phyloP scores from a whole-genome alignment of 2,888 invertebrate genomes.

The Leptarthrus brevirostris region DNA sequence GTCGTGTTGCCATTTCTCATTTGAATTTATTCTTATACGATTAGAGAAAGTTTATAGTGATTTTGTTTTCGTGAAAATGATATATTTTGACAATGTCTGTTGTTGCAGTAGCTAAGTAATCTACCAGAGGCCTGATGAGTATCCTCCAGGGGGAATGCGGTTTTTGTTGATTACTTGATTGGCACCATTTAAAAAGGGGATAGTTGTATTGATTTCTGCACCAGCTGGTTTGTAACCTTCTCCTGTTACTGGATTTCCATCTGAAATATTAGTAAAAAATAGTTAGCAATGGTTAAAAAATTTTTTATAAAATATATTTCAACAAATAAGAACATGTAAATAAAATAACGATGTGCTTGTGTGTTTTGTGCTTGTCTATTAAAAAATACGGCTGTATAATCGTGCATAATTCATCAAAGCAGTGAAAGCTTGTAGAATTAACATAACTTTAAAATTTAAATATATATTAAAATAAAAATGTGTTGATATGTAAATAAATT shows the following conservation, averaged over 20 bases:
- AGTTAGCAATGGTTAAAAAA: not conserved
- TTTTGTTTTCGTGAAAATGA: conserved; percentile 4
- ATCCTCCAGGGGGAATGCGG: conserved; percentile 67
- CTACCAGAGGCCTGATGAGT: conserved; percentile 68
- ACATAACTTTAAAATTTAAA: no score
- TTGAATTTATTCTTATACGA: no score
- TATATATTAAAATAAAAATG: no score
- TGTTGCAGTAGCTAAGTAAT: conserved; percentile 51
- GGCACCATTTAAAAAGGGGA: conserved; percentile 62
- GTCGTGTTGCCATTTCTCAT: not conserved
- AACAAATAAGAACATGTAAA: not conserved
- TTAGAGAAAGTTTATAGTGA: not conserved
- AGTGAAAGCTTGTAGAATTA: no score
- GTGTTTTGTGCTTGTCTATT: no score
- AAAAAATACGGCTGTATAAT: no score
- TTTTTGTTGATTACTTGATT: conserved; percentile 67
- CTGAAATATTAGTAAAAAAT: conserved; percentile 59
- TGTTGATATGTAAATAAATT: no score
- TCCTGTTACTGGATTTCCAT: conserved; percentile 71
- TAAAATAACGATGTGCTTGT: conserved; percentile 3
- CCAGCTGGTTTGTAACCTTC: conserved; percentile 68
- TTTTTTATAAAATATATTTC: not conserved
- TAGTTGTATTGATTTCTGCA: conserved; percentile 62
- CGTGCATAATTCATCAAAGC: no score
- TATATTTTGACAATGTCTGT: not conserved